Percentiles rank a stretch among this genome's conserved stretches.
phyloP scores from a whole-genome alignment of 1,140 invertebrate genomes.

The Gonatopus flavifemur region DNA sequence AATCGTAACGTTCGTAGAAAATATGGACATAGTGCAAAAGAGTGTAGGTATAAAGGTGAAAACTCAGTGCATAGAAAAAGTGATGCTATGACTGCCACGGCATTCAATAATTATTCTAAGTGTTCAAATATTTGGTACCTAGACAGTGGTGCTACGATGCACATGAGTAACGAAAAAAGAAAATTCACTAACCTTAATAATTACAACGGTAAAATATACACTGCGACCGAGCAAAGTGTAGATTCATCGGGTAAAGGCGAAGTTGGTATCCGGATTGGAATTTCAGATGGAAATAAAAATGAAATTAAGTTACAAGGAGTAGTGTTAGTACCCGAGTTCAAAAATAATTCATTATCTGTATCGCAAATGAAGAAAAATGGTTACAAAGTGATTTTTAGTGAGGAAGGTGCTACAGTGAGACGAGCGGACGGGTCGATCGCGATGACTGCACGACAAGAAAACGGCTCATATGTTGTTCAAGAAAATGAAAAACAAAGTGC shows the following conservation, averaged over 20 bases:
- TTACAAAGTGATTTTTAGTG: constrained; percentile 4
- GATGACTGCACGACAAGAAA: background rate
- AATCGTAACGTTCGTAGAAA: no score
- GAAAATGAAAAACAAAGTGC: constrained; percentile 23
- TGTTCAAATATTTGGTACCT: background rate
- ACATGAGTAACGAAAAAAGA: background rate
- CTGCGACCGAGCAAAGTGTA: background rate
- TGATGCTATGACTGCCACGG: no score
- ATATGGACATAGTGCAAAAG: no score
- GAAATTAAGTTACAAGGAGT: constrained; percentile 18
- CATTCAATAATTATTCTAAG: no score
- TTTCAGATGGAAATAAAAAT: no score
- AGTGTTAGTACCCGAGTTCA: constrained; percentile 8
- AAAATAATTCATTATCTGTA: constrained; percentile 14
- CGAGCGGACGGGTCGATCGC: background rate
- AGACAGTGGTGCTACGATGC: background rate
- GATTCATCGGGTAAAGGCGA: background rate
- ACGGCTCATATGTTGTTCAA: constrained; percentile 22
- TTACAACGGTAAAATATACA: background rate
- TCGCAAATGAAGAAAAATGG: constrained; percentile 14
- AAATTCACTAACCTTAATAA: background rate
- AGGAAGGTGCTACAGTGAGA: background rate
- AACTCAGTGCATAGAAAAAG: no score
- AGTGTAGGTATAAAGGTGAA: no score
- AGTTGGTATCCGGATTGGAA: no score